These are phyloP conservation scores for Cavia porcellus DNA, from an alignment of 2,113 vertebrate genomes.

Conservation along the genomic window DNA sequence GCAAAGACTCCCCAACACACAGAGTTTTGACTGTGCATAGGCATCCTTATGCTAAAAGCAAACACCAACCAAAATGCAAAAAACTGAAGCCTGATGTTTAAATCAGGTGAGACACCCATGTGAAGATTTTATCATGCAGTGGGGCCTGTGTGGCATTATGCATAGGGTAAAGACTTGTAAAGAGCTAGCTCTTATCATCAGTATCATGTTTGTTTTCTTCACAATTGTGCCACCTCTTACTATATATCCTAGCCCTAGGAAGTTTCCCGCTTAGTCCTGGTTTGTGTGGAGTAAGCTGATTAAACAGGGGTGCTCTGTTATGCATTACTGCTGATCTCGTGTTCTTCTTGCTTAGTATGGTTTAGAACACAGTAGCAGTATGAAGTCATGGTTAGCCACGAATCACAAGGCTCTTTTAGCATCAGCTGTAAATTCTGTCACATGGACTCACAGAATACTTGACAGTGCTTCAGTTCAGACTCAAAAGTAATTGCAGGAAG, in stretches of 20 bases:
- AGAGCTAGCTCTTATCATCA: rapidly evolving
- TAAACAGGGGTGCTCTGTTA: not conserved
- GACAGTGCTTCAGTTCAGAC: not conserved
- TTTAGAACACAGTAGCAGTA: not conserved
- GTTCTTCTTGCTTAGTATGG: not conserved
- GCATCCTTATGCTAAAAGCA: not conserved
- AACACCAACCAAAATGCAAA: not conserved
- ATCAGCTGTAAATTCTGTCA: not conserved
- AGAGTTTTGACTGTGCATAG: not conserved
- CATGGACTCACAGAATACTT: not conserved
- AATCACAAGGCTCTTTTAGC: not conserved
- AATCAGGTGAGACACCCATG: not conserved
- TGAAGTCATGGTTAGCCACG: too few species aligned
- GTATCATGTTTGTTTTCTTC: not conserved
- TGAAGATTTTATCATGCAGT: too few species aligned
- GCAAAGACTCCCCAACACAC: not conserved
- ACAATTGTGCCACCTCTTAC: not conserved
- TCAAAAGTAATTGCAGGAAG: not conserved
- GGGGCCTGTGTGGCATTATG: too few species aligned
- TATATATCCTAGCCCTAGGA: not conserved
- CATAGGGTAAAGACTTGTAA: not conserved
- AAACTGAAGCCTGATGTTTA: not conserved
- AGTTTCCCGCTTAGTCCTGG: not conserved
- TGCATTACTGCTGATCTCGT: not conserved
- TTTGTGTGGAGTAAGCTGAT: not conserved